Evolutionary conservation across 2,888 invertebrate genomes (phyloP).

Genomic region (Panorpa germanica): DNA sequence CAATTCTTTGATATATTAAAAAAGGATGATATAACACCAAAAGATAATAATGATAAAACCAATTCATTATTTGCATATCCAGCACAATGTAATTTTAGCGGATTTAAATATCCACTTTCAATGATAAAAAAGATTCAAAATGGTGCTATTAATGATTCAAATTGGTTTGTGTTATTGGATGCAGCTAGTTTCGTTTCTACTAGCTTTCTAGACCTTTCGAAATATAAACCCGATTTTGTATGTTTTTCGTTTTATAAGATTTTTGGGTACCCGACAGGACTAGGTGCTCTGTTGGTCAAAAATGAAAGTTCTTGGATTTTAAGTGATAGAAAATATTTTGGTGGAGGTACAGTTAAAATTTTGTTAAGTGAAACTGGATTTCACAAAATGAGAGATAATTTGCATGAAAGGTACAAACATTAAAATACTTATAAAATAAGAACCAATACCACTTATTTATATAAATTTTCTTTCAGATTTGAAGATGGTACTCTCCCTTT

Average conservation of each 20-base stretch:
- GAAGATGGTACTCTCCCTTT: constrained; percentile 91
- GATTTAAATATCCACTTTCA: constrained; percentile 66
- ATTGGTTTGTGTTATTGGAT: constrained; percentile 68
- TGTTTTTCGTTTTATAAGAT: constrained; percentile 92
- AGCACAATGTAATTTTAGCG: constrained; percentile 90
- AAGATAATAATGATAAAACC: constrained; percentile 17
- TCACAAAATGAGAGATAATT: constrained; percentile 43
- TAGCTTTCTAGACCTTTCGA: constrained; percentile 52
- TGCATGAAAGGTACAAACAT: constrained; percentile 51
- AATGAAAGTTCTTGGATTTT: constrained; percentile 40
- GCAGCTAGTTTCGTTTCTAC: constrained; percentile 69
- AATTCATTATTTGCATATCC: constrained; percentile 65
- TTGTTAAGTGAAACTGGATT: constrained; percentile 51
- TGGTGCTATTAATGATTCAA: constrained; percentile 31
- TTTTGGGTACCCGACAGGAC: constrained; percentile 85
- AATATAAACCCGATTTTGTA: constrained; percentile 70
- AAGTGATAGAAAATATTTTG: constrained; percentile 53
- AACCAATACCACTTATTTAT: constrained; percentile 3
- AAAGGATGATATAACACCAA: constrained; percentile 13
- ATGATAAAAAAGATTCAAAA: constrained; percentile 44
- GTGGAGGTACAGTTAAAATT: constrained; percentile 86
- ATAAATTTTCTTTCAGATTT: constrained; percentile 37
- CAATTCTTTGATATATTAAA: constrained; percentile 29
- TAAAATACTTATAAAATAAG: constrained; percentile 1
- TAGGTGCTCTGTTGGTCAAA: constrained; percentile 72